Conservation (phyloP, 2,888 invertebrate species). For the Eupithecia insigniata region DNA sequence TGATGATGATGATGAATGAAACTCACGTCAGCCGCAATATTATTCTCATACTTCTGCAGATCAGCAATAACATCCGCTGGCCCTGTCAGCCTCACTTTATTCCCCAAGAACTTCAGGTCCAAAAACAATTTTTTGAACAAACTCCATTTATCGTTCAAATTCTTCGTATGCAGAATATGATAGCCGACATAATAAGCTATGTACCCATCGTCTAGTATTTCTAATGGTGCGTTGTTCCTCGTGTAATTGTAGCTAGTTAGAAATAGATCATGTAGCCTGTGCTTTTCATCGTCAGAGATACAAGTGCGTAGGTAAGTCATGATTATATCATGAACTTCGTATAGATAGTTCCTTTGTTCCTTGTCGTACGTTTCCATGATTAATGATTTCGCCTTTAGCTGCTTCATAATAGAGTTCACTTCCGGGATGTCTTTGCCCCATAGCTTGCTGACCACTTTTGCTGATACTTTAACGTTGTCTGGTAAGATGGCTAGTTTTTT, state of each 20-base stretch:
- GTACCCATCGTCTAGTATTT: slow-evolving; percentile 88
- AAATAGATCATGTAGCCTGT: slow-evolving; percentile 83
- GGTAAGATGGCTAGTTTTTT: slow-evolving; percentile 87
- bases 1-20: no score
- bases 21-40: slow-evolving; percentile 83
- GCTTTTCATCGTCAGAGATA: slow-evolving; percentile 68
- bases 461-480: slow-evolving; percentile 87
- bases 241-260: slow-evolving; percentile 83
- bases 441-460: slow-evolving; percentile 78
- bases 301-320: slow-evolving; percentile 85
- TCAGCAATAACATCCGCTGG: slow-evolving; percentile 88
- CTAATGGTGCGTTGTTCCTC: slow-evolving; percentile 79
- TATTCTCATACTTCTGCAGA: slow-evolving; percentile 85
- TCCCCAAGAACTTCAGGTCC: slow-evolving; percentile 88
- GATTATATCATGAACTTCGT: slow-evolving; percentile 88
- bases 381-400: slow-evolving; percentile 87
- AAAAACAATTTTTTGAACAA: slow-evolving; percentile 86
- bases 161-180: slow-evolving; percentile 85
- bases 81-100: slow-evolving; percentile 87
- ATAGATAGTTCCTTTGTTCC: slow-evolving; percentile 85
- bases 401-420: slow-evolving; percentile 86
- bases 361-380: slow-evolving; percentile 86
- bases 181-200: slow-evolving; percentile 89
- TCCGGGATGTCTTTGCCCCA: slow-evolving; percentile 70
- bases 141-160: slow-evolving; percentile 69